These are phyloP conservation scores for Halocynthia aurantium DNA, from an alignment of 23 tunicate genomes.

Conservation along the genomic window DNA sequence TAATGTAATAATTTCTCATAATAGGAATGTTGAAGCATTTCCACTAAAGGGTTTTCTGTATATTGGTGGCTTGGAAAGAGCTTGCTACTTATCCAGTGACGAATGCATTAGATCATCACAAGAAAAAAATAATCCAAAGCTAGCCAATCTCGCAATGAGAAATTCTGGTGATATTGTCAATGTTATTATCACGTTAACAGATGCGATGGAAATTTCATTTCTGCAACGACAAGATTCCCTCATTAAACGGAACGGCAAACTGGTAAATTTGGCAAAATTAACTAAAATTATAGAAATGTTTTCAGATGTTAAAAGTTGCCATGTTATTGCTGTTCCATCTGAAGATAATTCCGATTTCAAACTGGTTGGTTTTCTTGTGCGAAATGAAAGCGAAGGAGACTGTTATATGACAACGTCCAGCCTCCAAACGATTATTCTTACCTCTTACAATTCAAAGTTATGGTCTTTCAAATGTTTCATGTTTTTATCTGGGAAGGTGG, in stretches of 20 bases:
- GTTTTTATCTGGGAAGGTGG: not conserved
- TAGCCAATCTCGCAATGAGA: conserved; percentile 3
- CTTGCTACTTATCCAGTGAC: conserved; percentile 5
- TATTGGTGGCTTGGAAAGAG: conserved; percentile 13
- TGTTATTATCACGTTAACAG: not conserved
- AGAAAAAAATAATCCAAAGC: not conserved
- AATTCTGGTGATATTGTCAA: conserved; percentile 54
- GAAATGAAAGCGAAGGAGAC: not conserved
- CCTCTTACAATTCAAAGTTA: not conserved
- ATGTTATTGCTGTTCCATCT: not conserved
- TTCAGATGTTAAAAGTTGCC: not conserved
- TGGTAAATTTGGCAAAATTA: conserved; percentile 22
- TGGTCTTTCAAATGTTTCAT: conserved; percentile 12
- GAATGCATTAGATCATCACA: too few relatives aligned
- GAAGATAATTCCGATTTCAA: not conserved
- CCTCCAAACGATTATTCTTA: not conserved
- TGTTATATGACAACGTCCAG: not conserved
- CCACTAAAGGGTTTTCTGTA: not conserved
- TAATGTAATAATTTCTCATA: too few relatives aligned
- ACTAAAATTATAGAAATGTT: not conserved
- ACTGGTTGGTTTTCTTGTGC: conserved; percentile 3
- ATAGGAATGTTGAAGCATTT: too few relatives aligned
- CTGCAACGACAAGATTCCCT: conserved; percentile 48
- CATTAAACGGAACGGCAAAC: conserved; percentile 67
- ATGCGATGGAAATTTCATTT: not conserved